These are phyloP conservation scores for Troides oblongomaculatus DNA, from an alignment of 2,888 invertebrate genomes.

Conservation along the genomic window DNA sequence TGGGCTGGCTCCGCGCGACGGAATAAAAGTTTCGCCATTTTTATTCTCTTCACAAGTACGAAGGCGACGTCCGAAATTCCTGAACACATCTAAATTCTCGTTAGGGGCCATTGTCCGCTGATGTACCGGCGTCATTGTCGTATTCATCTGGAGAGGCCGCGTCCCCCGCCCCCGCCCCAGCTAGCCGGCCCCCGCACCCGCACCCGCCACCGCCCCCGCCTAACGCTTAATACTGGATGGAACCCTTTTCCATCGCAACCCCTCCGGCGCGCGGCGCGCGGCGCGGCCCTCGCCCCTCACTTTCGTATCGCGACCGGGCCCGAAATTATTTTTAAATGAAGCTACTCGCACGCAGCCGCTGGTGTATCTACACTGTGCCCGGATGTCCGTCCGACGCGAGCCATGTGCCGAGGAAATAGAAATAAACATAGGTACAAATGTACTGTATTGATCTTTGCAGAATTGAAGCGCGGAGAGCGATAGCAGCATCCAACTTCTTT, in stretches of 20 bases:
- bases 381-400: slow-evolving; percentile 5
- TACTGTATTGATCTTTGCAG: no score
- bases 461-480: no score
- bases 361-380: slow-evolving; percentile 8
- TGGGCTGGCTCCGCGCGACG: slow-evolving; percentile 12
- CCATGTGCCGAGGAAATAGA: slow-evolving; percentile 7
- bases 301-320: slow-evolving; percentile 9
- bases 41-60: slow-evolving; percentile 24
- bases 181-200: neutral
- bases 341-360: slow-evolving; percentile 10
- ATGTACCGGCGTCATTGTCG: slow-evolving; percentile 28
- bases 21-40: slow-evolving; percentile 27
- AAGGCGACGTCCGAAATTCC: slow-evolving; percentile 28
- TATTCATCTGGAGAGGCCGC: slow-evolving; percentile 17
- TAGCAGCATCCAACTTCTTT: no score
- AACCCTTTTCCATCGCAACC: slow-evolving; percentile 29
- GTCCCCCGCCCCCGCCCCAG: neutral
- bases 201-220: neutral
- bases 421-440: neutral
- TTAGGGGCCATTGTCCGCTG: slow-evolving; percentile 37
- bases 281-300: slow-evolving; percentile 24
- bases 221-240: slow-evolving; percentile 27
- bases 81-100: slow-evolving; percentile 37
- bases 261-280: slow-evolving; percentile 18
- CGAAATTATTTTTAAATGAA: slow-evolving; percentile 22